Conservation (phyloP, 1,140 invertebrate genomes). For the Potamilus streckersoni region DNA sequence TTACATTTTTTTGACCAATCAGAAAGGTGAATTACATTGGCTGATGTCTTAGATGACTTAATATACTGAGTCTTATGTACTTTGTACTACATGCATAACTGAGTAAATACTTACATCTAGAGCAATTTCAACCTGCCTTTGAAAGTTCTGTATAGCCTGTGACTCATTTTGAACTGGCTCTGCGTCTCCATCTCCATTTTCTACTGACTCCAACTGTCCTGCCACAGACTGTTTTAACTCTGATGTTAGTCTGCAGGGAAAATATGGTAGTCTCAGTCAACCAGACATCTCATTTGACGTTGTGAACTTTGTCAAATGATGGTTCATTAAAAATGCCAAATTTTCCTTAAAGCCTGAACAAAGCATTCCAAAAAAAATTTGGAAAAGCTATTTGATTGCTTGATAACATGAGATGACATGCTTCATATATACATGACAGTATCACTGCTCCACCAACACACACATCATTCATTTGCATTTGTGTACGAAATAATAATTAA, state of each 20-base stretch:
- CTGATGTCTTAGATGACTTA: no score
- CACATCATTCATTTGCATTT: no score
- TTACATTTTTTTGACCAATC: no score
- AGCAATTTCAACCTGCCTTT: conserved; percentile 37
- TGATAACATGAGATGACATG: no score
- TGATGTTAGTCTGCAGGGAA: conserved; percentile 5
- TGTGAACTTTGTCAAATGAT: not conserved
- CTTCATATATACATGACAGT: no score
- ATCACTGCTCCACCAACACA: no score
- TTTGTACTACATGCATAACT: no score
- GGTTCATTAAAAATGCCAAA: conserved; percentile 11
- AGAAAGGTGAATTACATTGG: no score
- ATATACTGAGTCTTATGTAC: no score
- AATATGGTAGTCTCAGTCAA: not conserved
- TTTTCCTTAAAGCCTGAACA: conserved; percentile 14
- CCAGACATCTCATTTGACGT: conserved; percentile 16
- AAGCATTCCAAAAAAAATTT: no score
- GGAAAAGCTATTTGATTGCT: no score
- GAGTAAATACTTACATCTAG: conserved; percentile 29
- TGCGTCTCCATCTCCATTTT: conserved; percentile 9
- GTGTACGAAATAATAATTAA: no score
- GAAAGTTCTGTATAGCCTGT: conserved; percentile 40
- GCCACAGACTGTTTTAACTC: conserved; percentile 32
- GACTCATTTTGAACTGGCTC: conserved; percentile 32
- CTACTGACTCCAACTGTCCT: conserved; percentile 23